Evolutionary conservation across 2,113 vertebrate genomes (phyloP).

Genomic region (Psephotus haematonotus): DNA sequence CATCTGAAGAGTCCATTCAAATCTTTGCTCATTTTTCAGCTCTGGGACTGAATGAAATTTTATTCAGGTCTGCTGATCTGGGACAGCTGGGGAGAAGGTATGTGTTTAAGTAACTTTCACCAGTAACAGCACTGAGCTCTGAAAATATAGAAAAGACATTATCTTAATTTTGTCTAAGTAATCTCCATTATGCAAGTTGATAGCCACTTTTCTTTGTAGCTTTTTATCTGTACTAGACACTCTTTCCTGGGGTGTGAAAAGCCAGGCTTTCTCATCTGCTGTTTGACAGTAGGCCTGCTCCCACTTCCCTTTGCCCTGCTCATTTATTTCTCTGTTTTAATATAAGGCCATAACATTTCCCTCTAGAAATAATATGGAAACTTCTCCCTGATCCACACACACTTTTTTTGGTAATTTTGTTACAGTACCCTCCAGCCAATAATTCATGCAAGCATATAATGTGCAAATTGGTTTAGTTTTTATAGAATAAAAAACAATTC

Average conservation of each 20-base stretch:
- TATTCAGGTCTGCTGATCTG: neutral
- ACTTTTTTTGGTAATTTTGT: neutral
- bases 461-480: neutral
- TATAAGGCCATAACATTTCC: neutral
- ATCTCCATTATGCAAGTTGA: neutral
- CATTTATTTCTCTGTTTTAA: neutral
- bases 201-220: neutral
- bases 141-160: neutral
- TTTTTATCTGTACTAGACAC: neutral
- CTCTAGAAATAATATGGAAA: neutral
- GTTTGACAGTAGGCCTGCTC: neutral
- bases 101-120: neutral
- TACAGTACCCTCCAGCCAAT: neutral
- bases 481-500: neutral
- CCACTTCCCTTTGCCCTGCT: neutral
- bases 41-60: neutral
- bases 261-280: neutral
- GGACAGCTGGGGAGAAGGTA: neutral
- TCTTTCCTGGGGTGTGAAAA: neutral
- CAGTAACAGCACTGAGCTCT: neutral
- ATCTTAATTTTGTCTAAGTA: neutral
- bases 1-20: neutral
- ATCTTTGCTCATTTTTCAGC: neutral
- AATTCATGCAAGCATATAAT: neutral
- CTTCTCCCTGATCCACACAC: neutral